Percentiles rank a stretch among this genome's conserved stretches.
Conservation (phyloP, 2,888 invertebrate genomes). For the Andrena dorsata region DNA sequence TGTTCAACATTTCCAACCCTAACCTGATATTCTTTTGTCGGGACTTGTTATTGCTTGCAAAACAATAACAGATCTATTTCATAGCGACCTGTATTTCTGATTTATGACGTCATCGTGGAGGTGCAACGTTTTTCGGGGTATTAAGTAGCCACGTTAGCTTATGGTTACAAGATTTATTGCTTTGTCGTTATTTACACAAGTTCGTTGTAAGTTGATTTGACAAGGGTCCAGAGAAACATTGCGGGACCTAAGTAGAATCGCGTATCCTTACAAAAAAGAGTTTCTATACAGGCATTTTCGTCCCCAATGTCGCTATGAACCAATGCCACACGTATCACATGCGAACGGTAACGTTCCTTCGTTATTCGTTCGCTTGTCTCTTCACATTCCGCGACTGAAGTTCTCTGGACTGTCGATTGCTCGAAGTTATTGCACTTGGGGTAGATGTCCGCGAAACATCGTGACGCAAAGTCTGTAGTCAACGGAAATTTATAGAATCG, state of each 20-base stretch:
- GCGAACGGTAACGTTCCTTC: conserved; percentile 53
- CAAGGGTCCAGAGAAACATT: conserved; percentile 84
- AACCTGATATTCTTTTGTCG: too few relatives aligned
- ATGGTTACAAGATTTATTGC: conserved; percentile 77
- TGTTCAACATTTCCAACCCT: too few relatives aligned
- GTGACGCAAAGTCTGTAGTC: not conserved
- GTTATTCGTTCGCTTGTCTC: conserved; percentile 52
- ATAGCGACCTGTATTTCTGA: too few relatives aligned
- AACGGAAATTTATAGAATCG: not conserved
- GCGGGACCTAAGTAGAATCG: conserved; percentile 69
- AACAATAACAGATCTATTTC: too few relatives aligned
- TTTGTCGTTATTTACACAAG: conserved; percentile 80
- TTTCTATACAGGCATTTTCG: conserved; percentile 75
- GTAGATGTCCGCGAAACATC: conserved; percentile 3
- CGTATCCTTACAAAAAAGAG: conserved; percentile 63
- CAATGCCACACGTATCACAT: conserved; percentile 76
- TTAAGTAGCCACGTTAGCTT: not conserved
- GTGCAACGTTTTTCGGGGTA: not conserved
- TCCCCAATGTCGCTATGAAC: conserved; percentile 83
- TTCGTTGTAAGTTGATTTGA: conserved; percentile 77
- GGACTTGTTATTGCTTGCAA: too few relatives aligned
- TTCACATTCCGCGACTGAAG: conserved; percentile 62
- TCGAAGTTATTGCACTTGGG: conserved; percentile 60
- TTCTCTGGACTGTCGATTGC: conserved; percentile 46
- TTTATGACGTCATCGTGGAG: too few relatives aligned